These are phyloP conservation scores for Drosophila lowei DNA, from an alignment of 1,140 invertebrate genomes.

Conservation along the genomic window DNA sequence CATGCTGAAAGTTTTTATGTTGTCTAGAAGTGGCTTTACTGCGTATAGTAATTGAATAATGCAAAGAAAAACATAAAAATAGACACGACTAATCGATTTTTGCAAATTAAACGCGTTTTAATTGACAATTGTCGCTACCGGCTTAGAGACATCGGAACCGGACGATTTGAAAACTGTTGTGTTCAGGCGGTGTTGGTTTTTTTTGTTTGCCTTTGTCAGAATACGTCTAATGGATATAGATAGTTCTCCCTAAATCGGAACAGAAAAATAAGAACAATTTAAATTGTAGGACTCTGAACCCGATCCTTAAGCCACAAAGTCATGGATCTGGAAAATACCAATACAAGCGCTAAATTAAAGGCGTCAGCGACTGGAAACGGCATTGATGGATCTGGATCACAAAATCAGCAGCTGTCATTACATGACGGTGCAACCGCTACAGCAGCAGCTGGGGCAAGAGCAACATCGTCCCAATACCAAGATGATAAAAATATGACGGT, in stretches of 20 bases:
- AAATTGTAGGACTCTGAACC: too few relatives aligned
- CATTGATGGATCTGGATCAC: slow-evolving; percentile 26
- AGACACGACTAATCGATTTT: slow-evolving; percentile 40
- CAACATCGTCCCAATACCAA: slow-evolving; percentile 1
- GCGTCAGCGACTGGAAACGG: slow-evolving; percentile 30
- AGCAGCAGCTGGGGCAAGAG: slow-evolving; percentile 1
- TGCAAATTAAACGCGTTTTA: slow-evolving; percentile 19
- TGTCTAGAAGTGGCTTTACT: too few relatives aligned
- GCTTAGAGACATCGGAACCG: slow-evolving; percentile 1
- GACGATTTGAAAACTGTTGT: slow-evolving; percentile 32
- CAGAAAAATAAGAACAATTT: slow-evolving; percentile 4
- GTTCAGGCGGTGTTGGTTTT: slow-evolving; percentile 5
- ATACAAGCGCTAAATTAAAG: slow-evolving; percentile 40
- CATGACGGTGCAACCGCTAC: slow-evolving; percentile 20
- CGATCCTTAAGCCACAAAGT: slow-evolving; percentile 16
- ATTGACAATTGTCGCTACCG: not conserved
- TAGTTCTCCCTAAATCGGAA: slow-evolving; percentile 22
- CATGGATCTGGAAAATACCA: slow-evolving; percentile 57
- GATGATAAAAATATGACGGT: slow-evolving; percentile 20
- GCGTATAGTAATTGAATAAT: too few relatives aligned
- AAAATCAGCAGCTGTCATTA: slow-evolving; percentile 23
- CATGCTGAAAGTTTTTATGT: too few relatives aligned
- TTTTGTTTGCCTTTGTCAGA: slow-evolving; percentile 1
- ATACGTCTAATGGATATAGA: slow-evolving; percentile 27
- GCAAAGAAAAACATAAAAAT: slow-evolving; percentile 12